These are phyloP conservation scores for Callorhinus ursinus DNA, from an alignment of 2,113 vertebrate genomes.

Conservation along the genomic window DNA sequence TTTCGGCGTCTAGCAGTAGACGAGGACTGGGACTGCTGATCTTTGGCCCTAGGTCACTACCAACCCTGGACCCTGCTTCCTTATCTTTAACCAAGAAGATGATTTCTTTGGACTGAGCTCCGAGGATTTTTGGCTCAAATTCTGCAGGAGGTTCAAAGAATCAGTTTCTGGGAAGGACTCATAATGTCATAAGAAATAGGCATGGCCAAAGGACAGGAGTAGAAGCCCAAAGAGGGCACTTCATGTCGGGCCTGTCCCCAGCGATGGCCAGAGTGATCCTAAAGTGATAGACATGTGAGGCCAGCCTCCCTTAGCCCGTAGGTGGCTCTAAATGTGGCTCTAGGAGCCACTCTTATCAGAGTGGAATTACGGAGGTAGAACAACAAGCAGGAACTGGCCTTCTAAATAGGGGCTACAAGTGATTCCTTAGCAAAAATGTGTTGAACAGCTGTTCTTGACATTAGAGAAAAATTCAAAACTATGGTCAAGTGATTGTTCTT, in stretches of 20 bases:
- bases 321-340: not conserved
- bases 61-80: not conserved
- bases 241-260: rapidly evolving
- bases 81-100: not conserved
- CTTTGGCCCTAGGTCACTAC: not conserved
- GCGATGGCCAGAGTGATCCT: not conserved
- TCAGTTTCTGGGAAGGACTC: not conserved
- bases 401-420: not conserved
- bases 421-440: not conserved
- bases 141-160: not conserved
- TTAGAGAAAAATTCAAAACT: not conserved
- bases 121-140: not conserved
- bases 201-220: not conserved
- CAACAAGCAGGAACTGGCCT: not conserved
- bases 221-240: too few relatives aligned
- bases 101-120: not conserved
- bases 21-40: not conserved
- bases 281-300: not conserved
- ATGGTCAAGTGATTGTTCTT: not conserved
- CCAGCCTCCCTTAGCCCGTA: not conserved
- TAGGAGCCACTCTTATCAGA: not conserved
- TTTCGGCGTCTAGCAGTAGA: not conserved
- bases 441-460: not conserved
- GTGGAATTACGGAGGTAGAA: not conserved
- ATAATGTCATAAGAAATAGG: not conserved